These are phyloP conservation scores for Xylophagus ater DNA, from an alignment of 2,888 invertebrate species.

Conservation along the genomic window DNA sequence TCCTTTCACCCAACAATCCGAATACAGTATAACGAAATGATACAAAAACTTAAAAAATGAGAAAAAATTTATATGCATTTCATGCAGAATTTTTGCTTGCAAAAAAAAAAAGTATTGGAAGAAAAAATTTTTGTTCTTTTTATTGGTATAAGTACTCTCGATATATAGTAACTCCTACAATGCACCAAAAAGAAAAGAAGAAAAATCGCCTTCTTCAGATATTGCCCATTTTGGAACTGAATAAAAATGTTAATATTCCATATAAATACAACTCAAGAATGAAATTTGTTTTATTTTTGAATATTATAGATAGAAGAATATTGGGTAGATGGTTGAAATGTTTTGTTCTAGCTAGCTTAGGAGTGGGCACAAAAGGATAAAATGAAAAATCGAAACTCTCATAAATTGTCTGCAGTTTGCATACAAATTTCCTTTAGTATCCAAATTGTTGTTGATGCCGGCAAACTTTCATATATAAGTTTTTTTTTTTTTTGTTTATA, in stretches of 20 bases:
- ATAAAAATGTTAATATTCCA: neutral
- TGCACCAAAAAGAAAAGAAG: too few species aligned
- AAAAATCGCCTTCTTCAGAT: too few species aligned
- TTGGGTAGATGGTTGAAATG: neutral
- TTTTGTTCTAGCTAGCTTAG: too few species aligned
- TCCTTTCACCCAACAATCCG: too few species aligned
- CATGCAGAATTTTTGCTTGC: conserved; percentile 5
- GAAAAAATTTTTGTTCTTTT: too few species aligned
- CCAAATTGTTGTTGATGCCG: conserved; percentile 12
- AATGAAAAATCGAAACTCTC: conserved; percentile 15
- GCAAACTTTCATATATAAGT: conserved; percentile 7
- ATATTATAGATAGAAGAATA: too few species aligned
- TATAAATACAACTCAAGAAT: neutral
- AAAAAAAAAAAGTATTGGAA: neutral
- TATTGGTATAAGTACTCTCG: too few species aligned
- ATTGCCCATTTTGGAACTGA: too few species aligned
- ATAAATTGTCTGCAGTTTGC: conserved; percentile 15
- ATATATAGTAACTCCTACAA: too few species aligned
- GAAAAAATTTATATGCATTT: conserved; percentile 14
- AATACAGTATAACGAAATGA: too few species aligned
- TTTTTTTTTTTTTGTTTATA: conserved; percentile 4
- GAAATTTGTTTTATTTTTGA: too few species aligned
- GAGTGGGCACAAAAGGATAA: neutral
- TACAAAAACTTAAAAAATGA: conserved; percentile 8
- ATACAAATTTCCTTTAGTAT: conserved; percentile 14